phyloP scores from a whole-genome alignment of 2,888 invertebrate genomes.

The Autographa pulchrina region DNA sequence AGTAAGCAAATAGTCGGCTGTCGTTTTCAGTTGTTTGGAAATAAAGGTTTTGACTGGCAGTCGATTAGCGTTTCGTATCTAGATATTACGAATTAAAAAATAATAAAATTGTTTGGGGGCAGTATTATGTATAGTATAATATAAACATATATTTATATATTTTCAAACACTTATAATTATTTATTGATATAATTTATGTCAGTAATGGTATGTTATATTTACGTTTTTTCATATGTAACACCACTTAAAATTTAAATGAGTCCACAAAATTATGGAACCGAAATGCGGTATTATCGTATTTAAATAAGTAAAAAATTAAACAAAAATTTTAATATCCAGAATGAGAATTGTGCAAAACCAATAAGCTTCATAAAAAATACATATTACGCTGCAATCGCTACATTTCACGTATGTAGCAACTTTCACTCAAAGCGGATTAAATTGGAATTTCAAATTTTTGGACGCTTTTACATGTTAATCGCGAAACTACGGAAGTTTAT shows the following conservation, averaged over 20 bases:
- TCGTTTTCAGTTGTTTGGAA: neutral
- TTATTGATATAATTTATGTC: too few species aligned
- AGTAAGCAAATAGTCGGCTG: conserved; percentile 11
- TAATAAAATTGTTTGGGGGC: neutral
- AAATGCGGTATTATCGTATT: neutral
- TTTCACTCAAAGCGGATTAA: conserved; percentile 35
- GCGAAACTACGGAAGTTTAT: conserved; percentile 25
- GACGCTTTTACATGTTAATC: conserved; percentile 47
- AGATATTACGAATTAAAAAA: neutral
- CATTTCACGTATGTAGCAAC: conserved; percentile 5
- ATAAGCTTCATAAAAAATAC: conserved; percentile 15
- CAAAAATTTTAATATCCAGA: neutral
- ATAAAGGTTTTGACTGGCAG: conserved; percentile 10
- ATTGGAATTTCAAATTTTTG: conserved; percentile 53
- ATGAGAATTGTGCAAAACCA: neutral
- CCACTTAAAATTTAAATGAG: too few species aligned
- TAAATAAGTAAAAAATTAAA: neutral
- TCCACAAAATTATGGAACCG: too few species aligned
- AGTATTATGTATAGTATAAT: too few species aligned
- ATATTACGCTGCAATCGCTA: conserved; percentile 24
- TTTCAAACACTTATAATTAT: too few species aligned
- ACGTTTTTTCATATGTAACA: too few species aligned
- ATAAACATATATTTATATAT: too few species aligned
- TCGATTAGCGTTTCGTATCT: conserved; percentile 15
- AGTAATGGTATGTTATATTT: too few species aligned